Conservation (phyloP, 2,797 vertebrate genomes). For the Toxotes lorentzi region DNA sequence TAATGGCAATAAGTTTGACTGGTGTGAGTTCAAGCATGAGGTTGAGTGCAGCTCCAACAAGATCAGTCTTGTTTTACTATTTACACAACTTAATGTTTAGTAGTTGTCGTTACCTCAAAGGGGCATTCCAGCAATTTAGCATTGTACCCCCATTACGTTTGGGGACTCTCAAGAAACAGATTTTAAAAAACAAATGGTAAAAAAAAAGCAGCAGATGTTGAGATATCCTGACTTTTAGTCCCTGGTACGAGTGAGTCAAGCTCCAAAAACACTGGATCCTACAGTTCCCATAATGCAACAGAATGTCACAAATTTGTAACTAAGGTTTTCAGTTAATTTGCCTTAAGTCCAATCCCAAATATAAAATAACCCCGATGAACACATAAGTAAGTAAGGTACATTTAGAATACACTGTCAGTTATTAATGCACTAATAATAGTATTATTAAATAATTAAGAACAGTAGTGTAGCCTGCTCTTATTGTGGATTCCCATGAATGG, state of each 20-base stretch:
- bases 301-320: background rate
- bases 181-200: background rate
- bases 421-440: background rate
- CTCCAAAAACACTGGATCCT: background rate
- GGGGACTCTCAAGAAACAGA: background rate
- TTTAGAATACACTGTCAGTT: background rate
- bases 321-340: background rate
- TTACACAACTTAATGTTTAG: background rate
- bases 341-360: background rate
- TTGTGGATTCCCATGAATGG: background rate
- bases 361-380: background rate
- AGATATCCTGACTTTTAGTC: background rate
- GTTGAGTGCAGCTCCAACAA: background rate
- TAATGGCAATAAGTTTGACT: background rate
- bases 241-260: background rate
- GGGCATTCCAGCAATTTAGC: background rate
- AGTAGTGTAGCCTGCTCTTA: background rate
- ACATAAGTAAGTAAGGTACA: background rate
- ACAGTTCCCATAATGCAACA: conserved; percentile 11
- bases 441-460: background rate
- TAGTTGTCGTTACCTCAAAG: background rate
- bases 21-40: background rate
- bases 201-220: background rate
- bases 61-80: background rate
- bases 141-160: background rate